Conservation (phyloP, 1,140 invertebrate genomes). For the Lamellibrachia luymesi region DNA sequence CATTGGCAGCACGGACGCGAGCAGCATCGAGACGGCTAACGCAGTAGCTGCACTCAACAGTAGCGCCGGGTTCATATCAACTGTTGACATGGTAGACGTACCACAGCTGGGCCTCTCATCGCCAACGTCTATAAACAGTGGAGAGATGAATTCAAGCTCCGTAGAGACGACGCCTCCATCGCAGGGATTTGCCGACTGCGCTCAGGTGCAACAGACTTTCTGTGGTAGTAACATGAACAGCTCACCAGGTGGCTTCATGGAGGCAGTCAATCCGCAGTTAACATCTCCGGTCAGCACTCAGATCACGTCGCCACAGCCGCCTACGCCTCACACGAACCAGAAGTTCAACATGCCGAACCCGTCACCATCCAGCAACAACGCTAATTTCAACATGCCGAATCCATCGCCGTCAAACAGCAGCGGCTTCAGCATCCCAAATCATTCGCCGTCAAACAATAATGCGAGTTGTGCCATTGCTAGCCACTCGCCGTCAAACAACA, state of each 20-base stretch:
- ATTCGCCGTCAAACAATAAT: not conserved
- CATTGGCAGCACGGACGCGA: conserved; percentile 11
- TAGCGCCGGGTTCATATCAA: not conserved
- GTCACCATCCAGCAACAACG: conserved; percentile 13
- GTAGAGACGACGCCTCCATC: conserved; percentile 48
- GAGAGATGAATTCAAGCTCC: conserved; percentile 69
- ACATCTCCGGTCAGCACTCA: conserved; percentile 17
- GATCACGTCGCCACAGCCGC: conserved; percentile 23
- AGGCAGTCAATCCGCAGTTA: conserved; percentile 36
- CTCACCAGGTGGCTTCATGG: conserved; percentile 40
- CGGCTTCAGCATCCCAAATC: conserved; percentile 11
- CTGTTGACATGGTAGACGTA: conserved; percentile 16
- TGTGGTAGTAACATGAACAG: conserved; percentile 19
- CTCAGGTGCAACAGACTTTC: conserved; percentile 39
- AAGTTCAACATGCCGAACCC: conserved; percentile 17
- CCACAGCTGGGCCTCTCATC: conserved; percentile 70
- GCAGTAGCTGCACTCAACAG: conserved; percentile 15
- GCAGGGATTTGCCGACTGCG: conserved; percentile 62
- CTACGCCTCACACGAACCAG: not conserved
- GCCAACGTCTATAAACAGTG: conserved; percentile 79
- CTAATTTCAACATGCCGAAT: conserved; percentile 23
- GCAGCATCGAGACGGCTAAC: not conserved
- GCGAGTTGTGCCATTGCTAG: conserved; percentile 8
- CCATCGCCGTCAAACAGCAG: conserved; percentile 12
- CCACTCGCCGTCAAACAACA: conserved; percentile 13